Evolutionary conservation across 2,888 invertebrate genomes (phyloP).

Genomic region (Leucophenga maculata): DNA sequence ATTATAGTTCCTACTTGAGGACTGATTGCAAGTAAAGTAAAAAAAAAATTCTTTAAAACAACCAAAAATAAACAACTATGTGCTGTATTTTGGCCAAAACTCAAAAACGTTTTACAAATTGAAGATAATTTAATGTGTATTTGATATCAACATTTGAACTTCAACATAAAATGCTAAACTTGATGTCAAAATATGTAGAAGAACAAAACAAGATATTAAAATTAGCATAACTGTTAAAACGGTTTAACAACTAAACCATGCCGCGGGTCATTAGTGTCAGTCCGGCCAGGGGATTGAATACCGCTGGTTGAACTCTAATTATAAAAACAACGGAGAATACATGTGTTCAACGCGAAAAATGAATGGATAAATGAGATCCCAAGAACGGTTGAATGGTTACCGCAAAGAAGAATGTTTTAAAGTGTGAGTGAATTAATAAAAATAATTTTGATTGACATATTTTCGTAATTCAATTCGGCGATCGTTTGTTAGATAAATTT

Average conservation of each 20-base stretch:
- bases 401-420: conserved; percentile 3
- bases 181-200: not conserved
- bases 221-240: conserved; percentile 15
- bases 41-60: too few relatives aligned
- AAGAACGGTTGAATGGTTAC: not conserved
- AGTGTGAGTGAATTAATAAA: conserved; percentile 19
- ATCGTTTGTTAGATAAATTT: conserved; percentile 53
- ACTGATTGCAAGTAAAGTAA: too few relatives aligned
- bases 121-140: not conserved
- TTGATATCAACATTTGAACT: not conserved
- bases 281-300: not conserved
- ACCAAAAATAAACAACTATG: too few relatives aligned
- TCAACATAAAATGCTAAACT: not conserved
- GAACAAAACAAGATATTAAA: not conserved
- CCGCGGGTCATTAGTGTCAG: not conserved
- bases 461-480: conserved; percentile 32
- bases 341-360: too few relatives aligned
- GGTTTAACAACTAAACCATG: conserved; percentile 1
- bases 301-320: too few relatives aligned
- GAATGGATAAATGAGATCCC: too few relatives aligned
- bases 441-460: conserved; percentile 57
- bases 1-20: too few relatives aligned
- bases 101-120: too few relatives aligned
- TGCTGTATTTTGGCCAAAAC: too few relatives aligned
- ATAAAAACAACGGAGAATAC: too few relatives aligned